Percentiles rank a stretch among this genome's conserved stretches.
Conservation (phyloP, 1,140 invertebrate species). For the Listronotus oregonensis region DNA sequence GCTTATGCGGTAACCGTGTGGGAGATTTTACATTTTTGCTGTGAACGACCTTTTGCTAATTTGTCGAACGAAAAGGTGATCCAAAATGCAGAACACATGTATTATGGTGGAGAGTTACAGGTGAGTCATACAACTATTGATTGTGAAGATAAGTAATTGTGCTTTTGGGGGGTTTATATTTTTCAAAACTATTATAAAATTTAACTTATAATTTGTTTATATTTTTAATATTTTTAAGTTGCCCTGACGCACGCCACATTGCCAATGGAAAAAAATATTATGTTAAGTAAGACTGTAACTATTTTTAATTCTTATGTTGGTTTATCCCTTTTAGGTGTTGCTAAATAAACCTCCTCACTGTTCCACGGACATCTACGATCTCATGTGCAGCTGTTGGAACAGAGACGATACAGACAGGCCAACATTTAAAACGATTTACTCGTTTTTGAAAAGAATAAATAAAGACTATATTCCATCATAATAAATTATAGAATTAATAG, state of each 20-base stretch:
- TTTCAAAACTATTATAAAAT: no score
- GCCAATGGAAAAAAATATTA: no score
- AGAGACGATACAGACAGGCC: conserved; percentile 69
- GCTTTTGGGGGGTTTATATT: no score
- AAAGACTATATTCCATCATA: conserved; percentile 57
- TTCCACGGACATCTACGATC: conserved; percentile 75
- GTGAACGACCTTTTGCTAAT: conserved; percentile 72
- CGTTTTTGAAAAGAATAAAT: conserved; percentile 70
- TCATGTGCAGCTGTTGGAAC: conserved; percentile 82
- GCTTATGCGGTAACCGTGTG: conserved; percentile 73
- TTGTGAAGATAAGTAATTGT: not conserved
- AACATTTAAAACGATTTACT: conserved; percentile 76
- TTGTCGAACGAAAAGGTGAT: conserved; percentile 77
- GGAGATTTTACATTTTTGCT: conserved; percentile 78
- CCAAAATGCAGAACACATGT: conserved; percentile 72
- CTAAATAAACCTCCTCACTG: conserved; percentile 73
- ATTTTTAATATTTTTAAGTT: no score
- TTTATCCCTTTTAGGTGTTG: conserved; percentile 57
- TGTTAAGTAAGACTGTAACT: no score
- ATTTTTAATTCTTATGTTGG: not conserved
- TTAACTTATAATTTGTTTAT: no score
- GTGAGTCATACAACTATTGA: conserved; percentile 51
- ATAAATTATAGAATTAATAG: no score
- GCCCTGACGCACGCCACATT: no score
- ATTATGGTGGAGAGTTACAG: conserved; percentile 68